A percentile compares a stretch with the other conserved stretches of the same genome.
These are phyloP conservation scores for Oreochromis mossambicus DNA, from an alignment of 2,797 vertebrate species.

Conservation along the genomic window DNA sequence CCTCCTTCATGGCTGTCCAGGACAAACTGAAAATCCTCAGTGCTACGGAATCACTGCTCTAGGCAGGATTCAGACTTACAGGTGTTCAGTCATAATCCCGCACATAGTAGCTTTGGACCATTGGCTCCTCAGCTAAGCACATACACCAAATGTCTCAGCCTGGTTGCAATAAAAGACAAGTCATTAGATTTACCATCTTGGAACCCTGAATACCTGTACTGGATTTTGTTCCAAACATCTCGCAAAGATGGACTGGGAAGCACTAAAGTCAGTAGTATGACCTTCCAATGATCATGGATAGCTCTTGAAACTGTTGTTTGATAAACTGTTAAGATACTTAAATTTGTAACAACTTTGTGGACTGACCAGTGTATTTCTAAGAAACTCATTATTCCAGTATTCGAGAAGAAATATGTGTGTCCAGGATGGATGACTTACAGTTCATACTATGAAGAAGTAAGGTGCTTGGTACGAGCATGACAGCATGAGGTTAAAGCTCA, in stretches of 20 bases:
- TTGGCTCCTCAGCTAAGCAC: neutral
- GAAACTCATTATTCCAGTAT: neutral
- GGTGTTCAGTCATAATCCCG: neutral
- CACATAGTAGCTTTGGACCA: neutral
- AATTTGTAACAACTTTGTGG: neutral
- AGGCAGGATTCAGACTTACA: neutral
- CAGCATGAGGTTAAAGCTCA: neutral
- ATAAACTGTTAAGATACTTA: neutral
- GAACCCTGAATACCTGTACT: neutral
- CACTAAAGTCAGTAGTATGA: neutral
- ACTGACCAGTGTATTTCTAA: neutral
- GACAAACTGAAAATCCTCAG: neutral
- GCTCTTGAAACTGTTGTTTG: neutral
- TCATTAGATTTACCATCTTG: neutral
- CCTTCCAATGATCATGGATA: neutral
- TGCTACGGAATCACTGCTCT: neutral
- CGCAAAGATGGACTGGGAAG: neutral
- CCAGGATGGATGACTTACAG: neutral
- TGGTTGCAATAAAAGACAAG: neutral
- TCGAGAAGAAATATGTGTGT: neutral
- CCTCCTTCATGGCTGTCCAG: neutral
- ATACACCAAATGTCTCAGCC: neutral
- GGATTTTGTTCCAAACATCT: neutral
- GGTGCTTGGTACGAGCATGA: neutral
- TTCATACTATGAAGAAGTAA: neutral